Percentiles rank a stretch among this genome's conserved stretches.
Conservation (phyloP, 2,888 invertebrate genomes). For the Orgyia antiqua region DNA sequence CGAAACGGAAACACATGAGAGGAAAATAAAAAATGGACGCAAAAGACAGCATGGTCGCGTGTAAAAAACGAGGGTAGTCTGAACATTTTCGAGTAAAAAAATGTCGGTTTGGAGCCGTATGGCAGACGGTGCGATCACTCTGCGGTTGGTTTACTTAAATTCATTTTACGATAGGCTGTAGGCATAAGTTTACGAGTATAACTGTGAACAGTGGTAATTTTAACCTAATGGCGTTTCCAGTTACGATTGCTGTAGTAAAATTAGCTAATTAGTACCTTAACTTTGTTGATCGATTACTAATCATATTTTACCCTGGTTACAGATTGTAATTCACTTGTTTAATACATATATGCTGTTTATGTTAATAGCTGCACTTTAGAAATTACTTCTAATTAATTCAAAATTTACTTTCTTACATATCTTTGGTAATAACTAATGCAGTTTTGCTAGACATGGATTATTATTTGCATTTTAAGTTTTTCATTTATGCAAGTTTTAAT, state of each 20-base stretch:
- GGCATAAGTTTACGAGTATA: slow-evolving; percentile 18
- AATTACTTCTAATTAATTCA: too few relatives aligned
- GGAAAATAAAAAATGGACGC: slow-evolving; percentile 29
- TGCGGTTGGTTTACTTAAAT: slow-evolving; percentile 51
- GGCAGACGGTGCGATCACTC: slow-evolving; percentile 35
- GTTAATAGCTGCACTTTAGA: too few relatives aligned
- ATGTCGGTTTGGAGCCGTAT: slow-evolving; percentile 38
- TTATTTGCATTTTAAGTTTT: too few relatives aligned
- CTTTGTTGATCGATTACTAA: slow-evolving; percentile 25
- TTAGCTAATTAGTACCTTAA: slow-evolving; percentile 24
- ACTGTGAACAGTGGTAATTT: slow-evolving; percentile 16
- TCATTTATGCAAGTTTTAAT: too few relatives aligned
- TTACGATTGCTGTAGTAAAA: slow-evolving; percentile 21
- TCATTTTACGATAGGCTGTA: slow-evolving; percentile 34
- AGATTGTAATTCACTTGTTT: too few relatives aligned
- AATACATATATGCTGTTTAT: too few relatives aligned
- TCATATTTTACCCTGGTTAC: too few relatives aligned
- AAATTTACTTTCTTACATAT: too few relatives aligned
- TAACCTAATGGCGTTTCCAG: slow-evolving; percentile 20
- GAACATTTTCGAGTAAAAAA: slow-evolving; percentile 42
- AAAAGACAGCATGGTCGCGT: slow-evolving; percentile 42
- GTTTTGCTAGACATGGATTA: too few relatives aligned
- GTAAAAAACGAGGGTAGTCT: slow-evolving; percentile 37
- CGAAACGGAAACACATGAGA: slow-evolving; percentile 11
- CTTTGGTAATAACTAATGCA: too few relatives aligned